phyloP scores from a whole-genome alignment of 2,888 invertebrate genomes.

The Dasysyrphus albostriatus region DNA sequence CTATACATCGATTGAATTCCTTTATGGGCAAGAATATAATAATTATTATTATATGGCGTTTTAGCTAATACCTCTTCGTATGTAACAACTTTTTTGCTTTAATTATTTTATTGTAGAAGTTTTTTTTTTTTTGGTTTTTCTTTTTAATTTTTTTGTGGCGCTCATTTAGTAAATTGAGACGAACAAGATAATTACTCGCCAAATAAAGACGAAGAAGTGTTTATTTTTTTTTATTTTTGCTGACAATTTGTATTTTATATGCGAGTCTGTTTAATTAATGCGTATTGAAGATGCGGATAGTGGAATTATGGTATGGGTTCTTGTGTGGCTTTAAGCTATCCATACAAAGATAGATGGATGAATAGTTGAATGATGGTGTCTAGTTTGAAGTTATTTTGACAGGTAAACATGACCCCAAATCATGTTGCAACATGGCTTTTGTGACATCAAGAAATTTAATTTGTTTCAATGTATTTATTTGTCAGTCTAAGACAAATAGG shows the following conservation, averaged over 20 bases:
- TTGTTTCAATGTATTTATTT: slow-evolving; percentile 10
- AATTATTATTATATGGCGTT: slow-evolving; percentile 58
- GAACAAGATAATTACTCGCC: slow-evolving; percentile 74
- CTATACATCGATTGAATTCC: slow-evolving; percentile 60
- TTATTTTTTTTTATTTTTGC: slow-evolving; percentile 4
- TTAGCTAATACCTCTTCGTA: slow-evolving; percentile 14
- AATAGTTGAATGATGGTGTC: slow-evolving; percentile 46
- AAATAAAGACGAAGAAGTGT: slow-evolving; percentile 63
- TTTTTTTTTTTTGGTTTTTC: slow-evolving; percentile 27
- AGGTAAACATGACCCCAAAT: slow-evolving; percentile 72
- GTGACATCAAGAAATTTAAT: slow-evolving; percentile 52
- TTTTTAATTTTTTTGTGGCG: slow-evolving; percentile 57
- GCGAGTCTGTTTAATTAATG: slow-evolving; percentile 56
- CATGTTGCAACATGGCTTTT: slow-evolving; percentile 68
- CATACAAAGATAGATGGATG: slow-evolving; percentile 35
- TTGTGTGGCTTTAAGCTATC: slow-evolving; percentile 42
- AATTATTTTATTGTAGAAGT: slow-evolving; percentile 48
- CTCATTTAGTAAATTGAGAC: slow-evolving; percentile 70
- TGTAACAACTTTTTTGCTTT: slow-evolving; percentile 43
- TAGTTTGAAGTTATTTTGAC: slow-evolving; percentile 65
- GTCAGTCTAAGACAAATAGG: not conserved
- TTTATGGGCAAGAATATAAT: slow-evolving; percentile 53
- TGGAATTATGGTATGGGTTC: slow-evolving; percentile 40
- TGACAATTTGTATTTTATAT: slow-evolving; percentile 1
- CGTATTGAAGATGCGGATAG: not conserved